These are phyloP conservation scores for Acipenser ruthenus DNA, from an alignment of 2,797 vertebrate species.

Conservation along the genomic window DNA sequence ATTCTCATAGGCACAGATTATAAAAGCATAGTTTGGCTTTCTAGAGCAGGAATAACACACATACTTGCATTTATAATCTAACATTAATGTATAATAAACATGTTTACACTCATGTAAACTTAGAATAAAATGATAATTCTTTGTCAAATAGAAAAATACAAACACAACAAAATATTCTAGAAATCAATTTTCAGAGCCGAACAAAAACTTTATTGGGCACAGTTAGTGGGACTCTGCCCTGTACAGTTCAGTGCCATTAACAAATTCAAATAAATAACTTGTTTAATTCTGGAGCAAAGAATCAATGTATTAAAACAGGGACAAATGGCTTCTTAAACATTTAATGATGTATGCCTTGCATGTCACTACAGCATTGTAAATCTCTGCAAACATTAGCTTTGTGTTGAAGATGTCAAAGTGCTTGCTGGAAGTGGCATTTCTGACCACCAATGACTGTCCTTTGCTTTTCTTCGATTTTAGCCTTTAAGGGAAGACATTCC, in stretches of 20 bases:
- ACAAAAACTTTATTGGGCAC: constrained; percentile 59
- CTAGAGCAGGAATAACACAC: too few species aligned
- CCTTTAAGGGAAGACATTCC: constrained; percentile 95
- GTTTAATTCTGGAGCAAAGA: too few species aligned
- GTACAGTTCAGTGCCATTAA: constrained; percentile 64
- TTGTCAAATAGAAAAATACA: too few species aligned
- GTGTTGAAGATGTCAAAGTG: constrained; percentile 23
- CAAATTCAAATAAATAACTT: constrained; percentile 50
- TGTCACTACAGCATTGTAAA: constrained; percentile 1
- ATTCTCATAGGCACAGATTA: too few species aligned
- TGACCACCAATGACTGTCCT: not conserved
- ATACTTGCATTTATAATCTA: too few species aligned
- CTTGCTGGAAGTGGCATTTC: not conserved
- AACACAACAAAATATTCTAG: too few species aligned
- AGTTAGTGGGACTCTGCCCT: constrained; percentile 49
- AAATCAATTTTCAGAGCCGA: constrained; percentile 31
- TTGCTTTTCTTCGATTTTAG: constrained; percentile 45
- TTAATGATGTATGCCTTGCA: constrained; percentile 12
- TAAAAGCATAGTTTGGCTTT: too few species aligned
- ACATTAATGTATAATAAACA: too few species aligned
- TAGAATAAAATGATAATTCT: too few species aligned
- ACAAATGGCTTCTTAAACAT: constrained; percentile 33
- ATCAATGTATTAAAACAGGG: constrained; percentile 14
- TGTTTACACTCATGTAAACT: too few species aligned
- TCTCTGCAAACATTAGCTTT: not conserved